Evolutionary conservation across 1,140 invertebrate genomes (phyloP).

Genomic region (Prorops nasuta): DNA sequence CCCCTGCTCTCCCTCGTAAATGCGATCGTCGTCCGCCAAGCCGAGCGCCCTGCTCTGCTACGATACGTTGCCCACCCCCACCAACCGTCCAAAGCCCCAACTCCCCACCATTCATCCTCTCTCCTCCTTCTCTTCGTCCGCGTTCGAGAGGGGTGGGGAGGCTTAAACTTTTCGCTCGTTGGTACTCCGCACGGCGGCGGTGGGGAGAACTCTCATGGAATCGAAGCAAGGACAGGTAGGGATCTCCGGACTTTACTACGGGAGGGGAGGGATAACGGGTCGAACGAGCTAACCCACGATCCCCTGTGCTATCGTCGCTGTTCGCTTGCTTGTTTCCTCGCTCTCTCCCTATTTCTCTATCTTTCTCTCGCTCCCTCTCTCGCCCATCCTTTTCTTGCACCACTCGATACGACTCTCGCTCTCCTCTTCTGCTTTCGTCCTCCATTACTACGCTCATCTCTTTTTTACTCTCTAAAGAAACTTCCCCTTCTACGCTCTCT

Average conservation of each 20-base stretch:
- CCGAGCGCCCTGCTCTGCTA: slow-evolving; percentile 8
- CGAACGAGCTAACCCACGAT: slow-evolving; percentile 58
- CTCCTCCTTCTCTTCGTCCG: slow-evolving; percentile 4
- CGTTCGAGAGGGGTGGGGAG: slow-evolving; percentile 1
- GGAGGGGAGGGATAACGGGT: slow-evolving; percentile 54
- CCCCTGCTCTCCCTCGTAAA: too few species aligned
- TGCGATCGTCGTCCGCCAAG: slow-evolving; percentile 31
- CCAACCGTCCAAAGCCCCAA: too few species aligned
- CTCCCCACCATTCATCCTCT: too few species aligned
- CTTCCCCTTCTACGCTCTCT: slow-evolving; percentile 8
- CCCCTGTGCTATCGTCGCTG: too few species aligned
- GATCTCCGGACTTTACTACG: slow-evolving; percentile 13
- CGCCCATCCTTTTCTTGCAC: slow-evolving; percentile 8
- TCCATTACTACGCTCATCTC: slow-evolving; percentile 8
- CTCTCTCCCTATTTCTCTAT: slow-evolving; percentile 14
- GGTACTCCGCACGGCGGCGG: slow-evolving; percentile 8
- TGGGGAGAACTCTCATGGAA: slow-evolving; percentile 25
- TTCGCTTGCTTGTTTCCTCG: background rate
- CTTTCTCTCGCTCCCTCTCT: slow-evolving; percentile 16
- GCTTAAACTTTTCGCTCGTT: too few species aligned
- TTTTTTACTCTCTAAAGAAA: slow-evolving; percentile 2
- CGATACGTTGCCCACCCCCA: slow-evolving; percentile 8
- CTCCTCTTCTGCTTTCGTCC: slow-evolving; percentile 7
- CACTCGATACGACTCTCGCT: slow-evolving; percentile 4
- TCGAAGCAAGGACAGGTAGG: slow-evolving; percentile 43